Evolutionary conservation across 2,113 vertebrate genomes (phyloP), one percentile per base, ranked within the genome.

Genomic region (Coptodon rendalli): DNA sequence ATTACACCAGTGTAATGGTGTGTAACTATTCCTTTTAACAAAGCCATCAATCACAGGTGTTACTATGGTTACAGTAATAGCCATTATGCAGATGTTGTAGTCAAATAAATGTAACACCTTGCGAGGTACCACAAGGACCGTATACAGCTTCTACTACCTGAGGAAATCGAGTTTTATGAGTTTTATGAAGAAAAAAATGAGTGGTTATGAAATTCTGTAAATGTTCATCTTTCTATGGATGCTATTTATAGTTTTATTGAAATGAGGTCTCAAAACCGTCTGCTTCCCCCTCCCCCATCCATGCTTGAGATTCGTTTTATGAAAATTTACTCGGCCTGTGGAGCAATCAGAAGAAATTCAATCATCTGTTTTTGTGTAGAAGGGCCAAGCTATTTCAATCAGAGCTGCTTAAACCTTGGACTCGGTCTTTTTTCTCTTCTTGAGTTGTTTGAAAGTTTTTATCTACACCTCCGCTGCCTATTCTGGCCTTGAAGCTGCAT

Each of bases 11-110:
- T 94, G 91, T 95, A 95, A 96, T 96, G 93, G 89, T 56, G 89
- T 91, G 91, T 92, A 95, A 94, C 95, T 93, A 95, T 92, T 95
- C 86, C 90, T 93, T 92, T 94, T 95, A 95, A 96, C 94, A 94
- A 91, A 95, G 92, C 91, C 93, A 96, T 96, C 93, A 95, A 92
- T 96, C 94, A 95, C 87, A 88, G 81, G 89, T 88, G 93, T 93
- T 94, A 6, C 94, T 90, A 91, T 93, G 91, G 94, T 81, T 86
- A 94, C 92, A 22, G 54, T 87, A 76, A 90, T 87, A 87, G 84
- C 88, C 87, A 81, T 89, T 87, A 89, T 91, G 86, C 83, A 89
- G 89, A 92, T 79, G 45, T 90, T 87, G 22, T 86, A 90, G 88
- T 94, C 56, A 91, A 86, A 86, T 85, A 73, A 71, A 61, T 86